A percentile compares a stretch with the other conserved stretches of the same genome.
Conservation (phyloP, 2,888 invertebrate genomes). For the Tachystola acroxantha region DNA sequence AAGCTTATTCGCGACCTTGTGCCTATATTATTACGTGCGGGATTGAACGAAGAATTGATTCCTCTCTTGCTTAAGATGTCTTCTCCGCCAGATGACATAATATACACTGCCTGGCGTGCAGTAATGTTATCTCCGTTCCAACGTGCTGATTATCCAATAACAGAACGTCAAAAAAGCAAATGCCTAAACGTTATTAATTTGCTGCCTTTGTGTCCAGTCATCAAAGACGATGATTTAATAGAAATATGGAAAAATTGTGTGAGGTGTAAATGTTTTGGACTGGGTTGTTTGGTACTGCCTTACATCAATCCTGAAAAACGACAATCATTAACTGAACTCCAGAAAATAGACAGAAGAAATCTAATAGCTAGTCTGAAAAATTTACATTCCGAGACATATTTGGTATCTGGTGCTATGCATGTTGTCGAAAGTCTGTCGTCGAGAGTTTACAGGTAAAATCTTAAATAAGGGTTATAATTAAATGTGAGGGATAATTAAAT, state of each 20-base stretch:
- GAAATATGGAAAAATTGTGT: slow-evolving; percentile 71
- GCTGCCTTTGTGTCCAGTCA: slow-evolving; percentile 61
- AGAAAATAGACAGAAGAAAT: slow-evolving; percentile 65
- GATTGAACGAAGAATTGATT: slow-evolving; percentile 57
- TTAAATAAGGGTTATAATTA: background rate
- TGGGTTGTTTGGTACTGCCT: slow-evolving; percentile 66
- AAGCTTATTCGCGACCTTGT: slow-evolving; percentile 46
- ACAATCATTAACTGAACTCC: slow-evolving; percentile 50
- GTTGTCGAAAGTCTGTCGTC: slow-evolving; percentile 57
- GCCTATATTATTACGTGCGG: slow-evolving; percentile 45
- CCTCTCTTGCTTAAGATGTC: slow-evolving; percentile 55
- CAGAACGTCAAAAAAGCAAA: slow-evolving; percentile 60
- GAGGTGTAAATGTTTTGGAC: slow-evolving; percentile 58
- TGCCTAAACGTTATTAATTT: slow-evolving; percentile 65
- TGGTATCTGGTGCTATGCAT: slow-evolving; percentile 67
- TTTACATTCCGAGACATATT: slow-evolving; percentile 61
- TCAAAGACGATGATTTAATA: slow-evolving; percentile 63
- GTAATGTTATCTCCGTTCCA: slow-evolving; percentile 65
- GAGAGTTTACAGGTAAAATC: slow-evolving; percentile 23
- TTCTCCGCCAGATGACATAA: slow-evolving; percentile 46
- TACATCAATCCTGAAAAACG: slow-evolving; percentile 59
- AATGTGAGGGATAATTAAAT: too few species aligned
- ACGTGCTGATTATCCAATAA: slow-evolving; percentile 68
- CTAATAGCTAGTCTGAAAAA: slow-evolving; percentile 66
- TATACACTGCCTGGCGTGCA: slow-evolving; percentile 61